phyloP scores from a whole-genome alignment of 2,888 invertebrate genomes.

The Marronus borbonicus region DNA sequence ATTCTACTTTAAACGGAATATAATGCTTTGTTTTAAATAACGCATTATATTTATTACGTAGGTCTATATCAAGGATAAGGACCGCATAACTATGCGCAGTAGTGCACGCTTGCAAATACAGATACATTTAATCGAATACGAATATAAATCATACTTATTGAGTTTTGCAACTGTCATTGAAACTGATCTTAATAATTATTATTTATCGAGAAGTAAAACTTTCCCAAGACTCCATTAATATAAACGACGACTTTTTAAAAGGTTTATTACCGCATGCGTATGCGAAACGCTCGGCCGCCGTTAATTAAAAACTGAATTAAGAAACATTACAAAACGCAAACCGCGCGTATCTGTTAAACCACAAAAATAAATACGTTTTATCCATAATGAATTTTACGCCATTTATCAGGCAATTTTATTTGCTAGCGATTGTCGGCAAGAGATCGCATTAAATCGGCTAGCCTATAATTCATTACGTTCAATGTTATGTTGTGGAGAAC shows the following conservation, averaged over 20 bases:
- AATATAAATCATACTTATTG: constrained; percentile 11
- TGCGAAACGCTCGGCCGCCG: neutral
- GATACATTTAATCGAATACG: neutral
- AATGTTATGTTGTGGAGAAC: neutral
- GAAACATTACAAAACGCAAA: constrained; percentile 16
- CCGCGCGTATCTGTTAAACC: constrained; percentile 1
- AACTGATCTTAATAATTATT: constrained; percentile 19
- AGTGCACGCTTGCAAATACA: neutral
- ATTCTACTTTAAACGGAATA: too few relatives aligned
- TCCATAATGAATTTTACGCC: constrained; percentile 38
- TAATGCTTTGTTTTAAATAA: too few relatives aligned
- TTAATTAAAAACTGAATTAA: constrained; percentile 21
- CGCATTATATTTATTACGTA: too few relatives aligned
- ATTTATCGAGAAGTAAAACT: constrained; percentile 18
- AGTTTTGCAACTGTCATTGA: constrained; percentile 25
- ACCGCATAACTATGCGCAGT: neutral
- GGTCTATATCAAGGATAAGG: too few relatives aligned
- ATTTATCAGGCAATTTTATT: constrained; percentile 34
- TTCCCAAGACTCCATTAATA: constrained; percentile 33
- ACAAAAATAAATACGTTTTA: constrained; percentile 21
- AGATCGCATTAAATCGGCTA: constrained; percentile 6
- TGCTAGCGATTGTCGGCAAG: constrained; percentile 1
- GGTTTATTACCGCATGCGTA: constrained; percentile 12
- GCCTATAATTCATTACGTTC: constrained; percentile 27
- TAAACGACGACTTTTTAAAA: constrained; percentile 23